phyloP scores from a whole-genome alignment of 64 coral and sea anemone species.

The Cladopsammia gracilis region DNA sequence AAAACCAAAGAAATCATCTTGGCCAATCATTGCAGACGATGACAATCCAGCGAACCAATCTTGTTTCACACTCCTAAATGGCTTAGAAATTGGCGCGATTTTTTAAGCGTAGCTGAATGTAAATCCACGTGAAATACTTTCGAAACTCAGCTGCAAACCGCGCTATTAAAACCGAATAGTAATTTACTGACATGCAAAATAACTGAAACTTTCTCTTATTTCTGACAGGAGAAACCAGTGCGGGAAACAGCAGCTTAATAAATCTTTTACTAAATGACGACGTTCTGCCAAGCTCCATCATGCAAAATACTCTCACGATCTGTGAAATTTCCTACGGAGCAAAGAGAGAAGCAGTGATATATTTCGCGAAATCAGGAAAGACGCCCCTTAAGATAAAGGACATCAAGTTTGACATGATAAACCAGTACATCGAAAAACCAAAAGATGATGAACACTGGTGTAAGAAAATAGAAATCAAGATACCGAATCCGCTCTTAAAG shows the following conservation, averaged over 20 bases:
- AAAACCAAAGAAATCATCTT: too few relatives aligned
- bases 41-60: too few relatives aligned
- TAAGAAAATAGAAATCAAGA: slow-evolving; percentile 7
- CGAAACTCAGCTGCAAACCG: too few relatives aligned
- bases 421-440: not conserved
- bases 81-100: too few relatives aligned
- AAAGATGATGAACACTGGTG: not conserved
- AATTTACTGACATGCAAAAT: too few relatives aligned
- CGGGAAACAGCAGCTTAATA: not conserved
- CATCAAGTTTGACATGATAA: not conserved
- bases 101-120: too few relatives aligned
- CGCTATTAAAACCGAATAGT: too few relatives aligned
- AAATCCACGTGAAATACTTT: too few relatives aligned
- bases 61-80: too few relatives aligned
- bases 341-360: not conserved
- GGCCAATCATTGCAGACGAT: too few relatives aligned
- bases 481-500: not conserved
- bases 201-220: not conserved
- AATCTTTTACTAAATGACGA: not conserved
- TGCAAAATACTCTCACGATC: not conserved
- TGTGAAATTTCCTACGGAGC: slow-evolving; percentile 6
- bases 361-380: not conserved
- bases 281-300: not conserved
- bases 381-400: not conserved
- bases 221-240: not conserved